phyloP scores from a whole-genome alignment of 2,797 vertebrate species.

The Microctenopoma stevenorrisi region DNA sequence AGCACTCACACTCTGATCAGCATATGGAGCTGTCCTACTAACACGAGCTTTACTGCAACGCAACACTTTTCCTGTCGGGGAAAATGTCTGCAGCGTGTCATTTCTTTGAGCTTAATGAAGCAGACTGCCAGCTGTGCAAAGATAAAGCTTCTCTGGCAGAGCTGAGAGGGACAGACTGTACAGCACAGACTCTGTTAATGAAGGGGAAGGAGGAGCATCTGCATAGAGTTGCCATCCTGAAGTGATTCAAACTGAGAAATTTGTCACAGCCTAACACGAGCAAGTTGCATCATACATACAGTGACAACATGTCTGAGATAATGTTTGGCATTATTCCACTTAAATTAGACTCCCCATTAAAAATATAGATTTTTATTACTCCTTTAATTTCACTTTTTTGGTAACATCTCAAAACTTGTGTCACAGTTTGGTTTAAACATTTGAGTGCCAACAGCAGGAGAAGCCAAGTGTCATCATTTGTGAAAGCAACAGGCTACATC shows the following conservation, averaged over 20 bases:
- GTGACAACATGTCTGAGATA: neutral
- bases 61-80: conserved; percentile 32
- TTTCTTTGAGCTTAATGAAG: conserved; percentile 58
- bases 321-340: neutral
- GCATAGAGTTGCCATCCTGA: conserved; percentile 15
- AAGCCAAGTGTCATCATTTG: neutral
- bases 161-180: conserved; percentile 24
- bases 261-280: neutral
- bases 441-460: neutral
- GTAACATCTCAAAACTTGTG: neutral
- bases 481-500: neutral
- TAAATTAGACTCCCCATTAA: neutral
- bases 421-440: neutral
- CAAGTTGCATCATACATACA: neutral
- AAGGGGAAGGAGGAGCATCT: conserved; percentile 27
- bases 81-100: conserved; percentile 40
- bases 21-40: conserved; percentile 29
- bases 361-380: neutral
- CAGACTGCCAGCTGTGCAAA: conserved; percentile 58
- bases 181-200: conserved; percentile 36
- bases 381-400: neutral
- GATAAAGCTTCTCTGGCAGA: conserved; percentile 36
- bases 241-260: conserved; percentile 16
- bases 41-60: conserved; percentile 40
- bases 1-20: conserved; percentile 26